These are phyloP conservation scores for Hylomyscus alleni DNA, from an alignment of 2,797 vertebrate species.

Conservation along the genomic window DNA sequence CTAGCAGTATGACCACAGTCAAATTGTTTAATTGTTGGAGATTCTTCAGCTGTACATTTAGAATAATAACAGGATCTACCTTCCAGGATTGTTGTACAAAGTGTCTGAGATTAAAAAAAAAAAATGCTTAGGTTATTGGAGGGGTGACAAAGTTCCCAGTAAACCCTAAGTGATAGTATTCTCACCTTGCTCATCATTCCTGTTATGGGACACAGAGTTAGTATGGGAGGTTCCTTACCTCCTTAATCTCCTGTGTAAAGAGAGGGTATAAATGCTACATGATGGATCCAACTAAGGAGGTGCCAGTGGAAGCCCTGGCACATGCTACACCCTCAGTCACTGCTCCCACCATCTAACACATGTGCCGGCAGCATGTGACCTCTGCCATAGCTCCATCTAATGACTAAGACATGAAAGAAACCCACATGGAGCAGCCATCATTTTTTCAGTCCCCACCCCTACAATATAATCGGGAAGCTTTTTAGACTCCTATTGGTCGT, in stretches of 20 bases:
- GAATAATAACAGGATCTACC: conserved; percentile 17
- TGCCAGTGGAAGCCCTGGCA: neutral
- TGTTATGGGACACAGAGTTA: neutral
- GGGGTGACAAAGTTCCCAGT: neutral
- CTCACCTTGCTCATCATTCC: neutral
- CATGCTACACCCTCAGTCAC: neutral
- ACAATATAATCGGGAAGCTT: neutral
- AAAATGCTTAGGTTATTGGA: neutral
- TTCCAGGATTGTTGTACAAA: neutral
- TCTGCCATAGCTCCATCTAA: neutral
- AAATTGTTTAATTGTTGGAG: neutral
- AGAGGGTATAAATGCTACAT: neutral
- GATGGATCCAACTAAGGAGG: neutral
- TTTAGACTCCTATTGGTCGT: neutral
- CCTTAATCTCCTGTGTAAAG: neutral
- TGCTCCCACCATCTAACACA: neutral
- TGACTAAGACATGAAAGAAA: neutral
- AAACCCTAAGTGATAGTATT: neutral
- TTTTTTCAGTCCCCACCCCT: neutral
- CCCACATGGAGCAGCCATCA: neutral
- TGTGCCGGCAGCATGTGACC: neutral
- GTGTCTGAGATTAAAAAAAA: neutral
- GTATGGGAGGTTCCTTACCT: neutral
- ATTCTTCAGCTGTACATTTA: conserved; percentile 33
- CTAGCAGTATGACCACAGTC: neutral